phyloP scores from a whole-genome alignment of 2,113 vertebrate species.

The Thoracochromis brauschi region DNA sequence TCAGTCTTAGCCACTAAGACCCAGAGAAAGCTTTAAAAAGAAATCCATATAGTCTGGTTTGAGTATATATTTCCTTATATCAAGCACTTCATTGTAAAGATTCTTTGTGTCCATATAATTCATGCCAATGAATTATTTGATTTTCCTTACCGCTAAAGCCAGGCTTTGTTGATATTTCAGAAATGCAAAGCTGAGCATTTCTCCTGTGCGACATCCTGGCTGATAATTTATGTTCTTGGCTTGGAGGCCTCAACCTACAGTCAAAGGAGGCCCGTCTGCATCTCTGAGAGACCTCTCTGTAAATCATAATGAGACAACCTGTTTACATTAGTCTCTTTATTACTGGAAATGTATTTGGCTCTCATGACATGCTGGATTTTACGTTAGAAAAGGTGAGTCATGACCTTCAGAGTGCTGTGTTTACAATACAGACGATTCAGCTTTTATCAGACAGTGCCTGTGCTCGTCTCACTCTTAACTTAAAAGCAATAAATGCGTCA shows the following conservation, averaged over 20 bases:
- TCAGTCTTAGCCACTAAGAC: background rate
- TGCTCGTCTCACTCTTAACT: background rate
- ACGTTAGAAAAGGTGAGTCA: background rate
- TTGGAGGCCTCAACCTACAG: background rate
- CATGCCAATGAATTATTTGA: background rate
- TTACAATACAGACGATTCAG: background rate
- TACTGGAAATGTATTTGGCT: background rate
- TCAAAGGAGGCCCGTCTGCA: background rate
- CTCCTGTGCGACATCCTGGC: background rate
- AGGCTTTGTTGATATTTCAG: conserved; percentile 29
- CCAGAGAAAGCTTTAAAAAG: background rate
- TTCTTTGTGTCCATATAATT: background rate
- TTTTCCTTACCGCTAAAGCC: background rate
- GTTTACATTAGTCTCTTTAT: background rate
- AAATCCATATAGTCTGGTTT: background rate
- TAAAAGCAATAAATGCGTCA: background rate
- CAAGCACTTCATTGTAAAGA: background rate
- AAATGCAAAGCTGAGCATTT: background rate
- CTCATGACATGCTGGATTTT: background rate
- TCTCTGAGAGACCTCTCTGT: background rate
- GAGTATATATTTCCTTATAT: background rate
- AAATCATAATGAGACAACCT: background rate
- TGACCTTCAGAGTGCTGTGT: background rate
- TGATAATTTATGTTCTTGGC: background rate
- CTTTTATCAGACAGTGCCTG: background rate